Conservation (phyloP, 2,113 vertebrate species). For the Megaceryle torquata region DNA sequence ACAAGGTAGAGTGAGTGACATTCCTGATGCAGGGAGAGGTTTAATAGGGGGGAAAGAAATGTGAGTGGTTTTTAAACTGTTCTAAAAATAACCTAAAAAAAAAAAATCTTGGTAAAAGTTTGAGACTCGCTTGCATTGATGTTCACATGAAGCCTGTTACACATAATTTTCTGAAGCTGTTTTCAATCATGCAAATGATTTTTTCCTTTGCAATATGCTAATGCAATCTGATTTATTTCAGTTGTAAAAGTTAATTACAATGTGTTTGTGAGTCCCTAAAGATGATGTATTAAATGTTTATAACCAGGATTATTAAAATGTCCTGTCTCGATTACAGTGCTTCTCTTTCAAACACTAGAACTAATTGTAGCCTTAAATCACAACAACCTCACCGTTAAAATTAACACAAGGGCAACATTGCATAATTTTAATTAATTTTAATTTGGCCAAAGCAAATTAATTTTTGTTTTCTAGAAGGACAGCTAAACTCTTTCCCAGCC, state of each 20-base stretch:
- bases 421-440: constrained; percentile 89
- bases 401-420: constrained; percentile 85
- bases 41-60: constrained; percentile 33
- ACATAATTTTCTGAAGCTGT: constrained; percentile 88
- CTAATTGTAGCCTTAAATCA: constrained; percentile 89
- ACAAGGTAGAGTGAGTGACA: constrained; percentile 42
- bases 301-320: constrained; percentile 95
- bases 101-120: constrained; percentile 66
- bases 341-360: constrained; percentile 87
- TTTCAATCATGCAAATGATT: constrained; percentile 97
- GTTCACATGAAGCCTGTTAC: constrained; percentile 72
- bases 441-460: constrained; percentile 87
- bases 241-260: constrained; percentile 97
- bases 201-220: constrained; percentile 93
- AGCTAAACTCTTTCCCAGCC: constrained; percentile 69
- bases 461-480: constrained; percentile 85
- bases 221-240: constrained; percentile 92
- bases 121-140: constrained; percentile 46
- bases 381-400: constrained; percentile 83
- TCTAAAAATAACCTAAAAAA: constrained; percentile 52
- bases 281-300: constrained; percentile 94
- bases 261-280: constrained; percentile 94
- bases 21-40: constrained; percentile 43
- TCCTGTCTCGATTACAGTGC: constrained; percentile 89
- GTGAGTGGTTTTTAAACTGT: constrained; percentile 2